Base-by-base conservation (phyloP, 2,113 vertebrate species). In the Rhinogobius similis region DNA sequence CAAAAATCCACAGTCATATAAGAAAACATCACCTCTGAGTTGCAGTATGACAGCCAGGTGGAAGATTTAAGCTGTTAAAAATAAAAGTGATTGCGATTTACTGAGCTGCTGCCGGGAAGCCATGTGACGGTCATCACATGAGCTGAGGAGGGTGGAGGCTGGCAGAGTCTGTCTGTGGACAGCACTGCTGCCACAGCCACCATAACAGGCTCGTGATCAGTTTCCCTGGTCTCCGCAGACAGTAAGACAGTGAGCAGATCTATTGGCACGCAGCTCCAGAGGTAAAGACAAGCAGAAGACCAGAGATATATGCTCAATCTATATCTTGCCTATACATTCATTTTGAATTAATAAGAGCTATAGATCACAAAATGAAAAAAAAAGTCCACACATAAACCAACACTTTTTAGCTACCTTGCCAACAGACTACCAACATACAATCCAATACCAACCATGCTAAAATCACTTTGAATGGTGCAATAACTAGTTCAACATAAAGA, bases 121-220 rank as follows among this genome's bases (percentile, higher is more conserved):
- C 91, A 93, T 90, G 90, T 91, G 92, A 93, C 88, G 91, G 84
- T 82, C 75, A 93, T 92, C 91, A 91, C 90, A 92, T 89, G 89
- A 89, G 82, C 62, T 27, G 78, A 66, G 79, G 75, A 72, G 53
- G 84, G 68, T 53, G 83, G 75, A 65, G 73, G 75, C 78, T 24
- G 68, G 70, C 41, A 70, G 56, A 53, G 10, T 55, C 62, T 67
- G 52, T 62, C 58, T 62, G 61, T 59, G 61, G 23, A 39, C 61
- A 72, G 65, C 62, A 72, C 75, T 79, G 63, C 76, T 86, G 82
- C 79, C 82, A 70, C 46, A 10, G 20, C 20, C 46, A 46, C 82
- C 76, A 83, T 87, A 91, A 90, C 87, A 87, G 88, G 88, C 90
- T 91, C 91, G 89, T 90, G 90, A 88, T 89, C 85, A 82, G 87